A percentile compares a stretch with the other conserved stretches of the same genome.
Conservation (phyloP, 2,888 invertebrate genomes). For the Podabrus alpinus region DNA sequence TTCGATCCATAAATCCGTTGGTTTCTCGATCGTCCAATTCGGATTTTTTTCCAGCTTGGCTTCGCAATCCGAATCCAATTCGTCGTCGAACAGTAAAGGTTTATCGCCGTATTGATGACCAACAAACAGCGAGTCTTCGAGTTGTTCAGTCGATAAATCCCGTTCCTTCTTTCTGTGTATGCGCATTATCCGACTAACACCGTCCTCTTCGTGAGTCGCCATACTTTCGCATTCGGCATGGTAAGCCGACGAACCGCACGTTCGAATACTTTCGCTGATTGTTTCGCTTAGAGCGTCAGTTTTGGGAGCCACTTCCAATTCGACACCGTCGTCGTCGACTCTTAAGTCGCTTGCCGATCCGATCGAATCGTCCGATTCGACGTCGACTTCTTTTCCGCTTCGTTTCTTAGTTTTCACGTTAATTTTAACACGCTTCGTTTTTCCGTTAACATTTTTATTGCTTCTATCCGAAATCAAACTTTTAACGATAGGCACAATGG, state of each 20-base stretch:
- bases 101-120: constrained; percentile 77
- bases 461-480: constrained; percentile 57
- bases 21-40: constrained; percentile 41
- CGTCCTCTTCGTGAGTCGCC: constrained; percentile 65
- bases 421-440: constrained; percentile 13
- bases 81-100: constrained; percentile 76
- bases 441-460: constrained; percentile 37
- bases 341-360: constrained; percentile 74
- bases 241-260: constrained; percentile 71
- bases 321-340: constrained; percentile 60
- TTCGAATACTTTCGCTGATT: constrained; percentile 66
- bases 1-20: constrained; percentile 47
- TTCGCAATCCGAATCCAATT: constrained; percentile 67
- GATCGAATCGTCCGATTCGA: constrained; percentile 69
- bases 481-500: constrained; percentile 57
- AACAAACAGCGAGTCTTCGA: constrained; percentile 65
- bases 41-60: constrained; percentile 42
- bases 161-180: constrained; percentile 57
- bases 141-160: constrained; percentile 43
- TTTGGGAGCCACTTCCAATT: constrained; percentile 52
- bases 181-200: constrained; percentile 58
- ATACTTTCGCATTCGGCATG: constrained; percentile 75
- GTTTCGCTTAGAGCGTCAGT: constrained; percentile 59
- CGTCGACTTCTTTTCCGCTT: constrained; percentile 44
- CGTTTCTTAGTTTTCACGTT: constrained; percentile 39